phyloP scores from a whole-genome alignment of 2,113 vertebrate species.

The Corapipo altera region DNA sequence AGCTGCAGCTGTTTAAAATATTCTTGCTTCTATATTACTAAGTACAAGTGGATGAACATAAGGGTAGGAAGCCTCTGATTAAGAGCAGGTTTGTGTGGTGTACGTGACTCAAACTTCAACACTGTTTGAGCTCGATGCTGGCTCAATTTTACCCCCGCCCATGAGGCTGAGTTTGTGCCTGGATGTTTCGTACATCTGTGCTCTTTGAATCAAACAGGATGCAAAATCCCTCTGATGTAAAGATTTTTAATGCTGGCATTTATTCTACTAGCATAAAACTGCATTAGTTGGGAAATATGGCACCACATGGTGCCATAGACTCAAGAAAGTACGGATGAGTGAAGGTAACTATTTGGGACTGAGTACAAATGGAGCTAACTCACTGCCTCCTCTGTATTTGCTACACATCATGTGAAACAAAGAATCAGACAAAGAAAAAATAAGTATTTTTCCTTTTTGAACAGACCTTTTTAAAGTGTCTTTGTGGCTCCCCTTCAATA shows the following conservation, averaged over 20 bases:
- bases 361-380: not conserved
- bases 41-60: not conserved
- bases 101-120: not conserved
- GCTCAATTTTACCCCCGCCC: not conserved
- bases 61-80: constrained; percentile 12
- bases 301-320: not conserved
- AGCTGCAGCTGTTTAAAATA: constrained; percentile 10
- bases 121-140: not conserved
- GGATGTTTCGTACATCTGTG: not conserved
- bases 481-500: not conserved
- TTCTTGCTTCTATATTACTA: not conserved
- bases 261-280: not conserved
- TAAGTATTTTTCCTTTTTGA: not conserved
- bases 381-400: not conserved
- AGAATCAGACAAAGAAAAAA: not conserved
- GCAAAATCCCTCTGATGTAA: not conserved
- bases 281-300: not conserved
- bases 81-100: not conserved
- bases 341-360: not conserved
- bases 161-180: not conserved
- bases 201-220: not conserved
- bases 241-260: not conserved
- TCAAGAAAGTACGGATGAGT: not conserved
- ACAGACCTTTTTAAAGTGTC: not conserved
- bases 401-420: not conserved